Conservation (phyloP, 1,140 invertebrate species). For the Nomia melanderi region DNA sequence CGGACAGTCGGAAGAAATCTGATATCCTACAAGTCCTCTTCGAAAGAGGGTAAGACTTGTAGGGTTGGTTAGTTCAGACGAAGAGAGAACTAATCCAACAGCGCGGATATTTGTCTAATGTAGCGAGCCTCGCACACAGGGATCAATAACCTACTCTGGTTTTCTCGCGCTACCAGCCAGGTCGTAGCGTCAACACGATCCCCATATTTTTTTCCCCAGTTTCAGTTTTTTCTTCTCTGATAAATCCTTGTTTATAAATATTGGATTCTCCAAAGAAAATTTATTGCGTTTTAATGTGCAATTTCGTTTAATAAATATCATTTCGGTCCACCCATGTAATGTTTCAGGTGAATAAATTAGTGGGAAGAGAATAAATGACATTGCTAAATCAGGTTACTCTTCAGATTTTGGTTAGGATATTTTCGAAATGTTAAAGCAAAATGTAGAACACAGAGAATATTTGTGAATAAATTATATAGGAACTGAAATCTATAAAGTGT, state of each 20-base stretch:
- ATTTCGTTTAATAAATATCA: too few relatives aligned
- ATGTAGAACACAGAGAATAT: too few relatives aligned
- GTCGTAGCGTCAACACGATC: not conserved
- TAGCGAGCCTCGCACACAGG: constrained; percentile 55
- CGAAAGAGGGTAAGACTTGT: constrained; percentile 8
- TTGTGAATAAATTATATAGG: too few relatives aligned
- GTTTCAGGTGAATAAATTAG: too few relatives aligned
- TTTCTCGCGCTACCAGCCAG: constrained; percentile 20
- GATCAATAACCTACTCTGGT: constrained; percentile 73
- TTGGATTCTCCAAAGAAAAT: not conserved
- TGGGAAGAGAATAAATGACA: too few relatives aligned
- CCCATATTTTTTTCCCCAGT: not conserved
- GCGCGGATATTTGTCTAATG: constrained; percentile 70
- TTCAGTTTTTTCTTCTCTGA: not conserved
- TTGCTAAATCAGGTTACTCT: too few relatives aligned
- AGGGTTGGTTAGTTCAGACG: constrained; percentile 8
- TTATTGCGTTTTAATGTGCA: not conserved
- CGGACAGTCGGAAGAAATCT: not conserved
- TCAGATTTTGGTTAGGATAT: too few relatives aligned
- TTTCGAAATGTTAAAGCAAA: too few relatives aligned
- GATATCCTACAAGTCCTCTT: not conserved
- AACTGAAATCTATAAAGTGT: too few relatives aligned
- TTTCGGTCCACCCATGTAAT: too few relatives aligned
- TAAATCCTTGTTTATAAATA: not conserved
- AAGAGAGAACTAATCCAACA: constrained; percentile 47